Percentiles rank a stretch among this genome's conserved stretches.
Conservation (phyloP, 2,888 invertebrate genomes). For the Drosophila crucigera region DNA sequence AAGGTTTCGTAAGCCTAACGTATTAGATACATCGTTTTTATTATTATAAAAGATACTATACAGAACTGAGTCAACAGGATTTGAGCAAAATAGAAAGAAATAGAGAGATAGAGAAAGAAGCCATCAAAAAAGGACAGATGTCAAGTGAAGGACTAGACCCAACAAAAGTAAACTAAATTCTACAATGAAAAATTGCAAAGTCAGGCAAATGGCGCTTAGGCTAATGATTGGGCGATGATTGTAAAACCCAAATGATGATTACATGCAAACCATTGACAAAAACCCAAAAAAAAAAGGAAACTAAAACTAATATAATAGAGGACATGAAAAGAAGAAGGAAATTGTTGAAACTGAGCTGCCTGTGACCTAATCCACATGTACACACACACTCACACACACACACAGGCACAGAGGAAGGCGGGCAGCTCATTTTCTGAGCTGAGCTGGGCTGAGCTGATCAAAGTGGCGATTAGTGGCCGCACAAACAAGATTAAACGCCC, state of each 20-base stretch:
- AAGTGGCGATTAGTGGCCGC: conserved; percentile 60
- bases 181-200: conserved; percentile 20
- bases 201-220: conserved; percentile 25
- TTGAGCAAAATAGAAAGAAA: neutral
- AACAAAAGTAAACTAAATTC: neutral
- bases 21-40: neutral
- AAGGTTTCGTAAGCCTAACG: neutral
- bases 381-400: neutral
- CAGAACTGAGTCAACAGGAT: neutral
- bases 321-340: conserved; percentile 1
- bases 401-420: conserved; percentile 9
- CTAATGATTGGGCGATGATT: conserved; percentile 41
- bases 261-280: conserved; percentile 24
- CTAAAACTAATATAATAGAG: neutral
- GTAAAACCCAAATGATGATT: conserved; percentile 26
- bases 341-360: conserved; percentile 1
- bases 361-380: conserved; percentile 13
- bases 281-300: neutral
- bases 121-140: conserved; percentile 36
- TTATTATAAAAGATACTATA: neutral
- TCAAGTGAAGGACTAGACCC: conserved; percentile 39
- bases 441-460: conserved; percentile 46
- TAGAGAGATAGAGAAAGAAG: neutral
- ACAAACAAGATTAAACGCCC: conserved; percentile 69
- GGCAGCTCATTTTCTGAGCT: conserved; percentile 25